Percentiles rank a stretch among this genome's conserved stretches.
Evolutionary conservation across 2,797 vertebrate genomes (phyloP).

Genomic region (Jordanella pulchra): DNA sequence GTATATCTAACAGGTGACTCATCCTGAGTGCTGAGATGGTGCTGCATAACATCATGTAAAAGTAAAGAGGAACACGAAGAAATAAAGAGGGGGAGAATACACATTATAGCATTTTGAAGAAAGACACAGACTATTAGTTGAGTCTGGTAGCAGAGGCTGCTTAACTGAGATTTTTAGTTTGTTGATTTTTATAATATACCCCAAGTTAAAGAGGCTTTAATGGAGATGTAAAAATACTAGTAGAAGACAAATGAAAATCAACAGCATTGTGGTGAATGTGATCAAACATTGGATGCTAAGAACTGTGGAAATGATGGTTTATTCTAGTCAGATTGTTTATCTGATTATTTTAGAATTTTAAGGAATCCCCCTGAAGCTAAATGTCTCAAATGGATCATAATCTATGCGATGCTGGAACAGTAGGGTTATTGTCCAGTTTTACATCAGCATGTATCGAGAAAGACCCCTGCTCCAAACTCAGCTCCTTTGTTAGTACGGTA

Average conservation of each 20-base stretch:
- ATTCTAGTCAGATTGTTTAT: too few relatives aligned
- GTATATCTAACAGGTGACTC: slow-evolving; percentile 40
- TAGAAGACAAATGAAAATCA: slow-evolving; percentile 44
- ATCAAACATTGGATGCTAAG: background rate
- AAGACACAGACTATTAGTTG: background rate
- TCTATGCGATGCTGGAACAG: too few relatives aligned
- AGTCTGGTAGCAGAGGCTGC: background rate
- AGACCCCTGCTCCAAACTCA: too few relatives aligned
- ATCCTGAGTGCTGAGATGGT: slow-evolving; percentile 11
- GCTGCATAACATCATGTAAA: slow-evolving; percentile 1
- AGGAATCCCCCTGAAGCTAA: too few relatives aligned
- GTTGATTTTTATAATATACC: slow-evolving; percentile 50
- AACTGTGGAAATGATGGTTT: background rate
- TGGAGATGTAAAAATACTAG: slow-evolving; percentile 48
- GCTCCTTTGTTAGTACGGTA: too few relatives aligned
- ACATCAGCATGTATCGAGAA: too few relatives aligned
- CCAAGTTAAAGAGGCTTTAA: slow-evolving; percentile 51
- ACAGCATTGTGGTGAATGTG: slow-evolving; percentile 12
- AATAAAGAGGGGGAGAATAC: background rate
- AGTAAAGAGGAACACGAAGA: slow-evolving; percentile 1
- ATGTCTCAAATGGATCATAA: too few relatives aligned
- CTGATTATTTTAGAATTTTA: too few relatives aligned
- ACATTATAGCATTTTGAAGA: background rate
- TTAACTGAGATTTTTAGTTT: slow-evolving; percentile 16
- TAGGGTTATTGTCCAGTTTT: too few relatives aligned